Evolutionary conservation across 2,113 vertebrate genomes (phyloP), one percentile per base, ranked within the genome.

Genomic region (Hoplias malabaricus): DNA sequence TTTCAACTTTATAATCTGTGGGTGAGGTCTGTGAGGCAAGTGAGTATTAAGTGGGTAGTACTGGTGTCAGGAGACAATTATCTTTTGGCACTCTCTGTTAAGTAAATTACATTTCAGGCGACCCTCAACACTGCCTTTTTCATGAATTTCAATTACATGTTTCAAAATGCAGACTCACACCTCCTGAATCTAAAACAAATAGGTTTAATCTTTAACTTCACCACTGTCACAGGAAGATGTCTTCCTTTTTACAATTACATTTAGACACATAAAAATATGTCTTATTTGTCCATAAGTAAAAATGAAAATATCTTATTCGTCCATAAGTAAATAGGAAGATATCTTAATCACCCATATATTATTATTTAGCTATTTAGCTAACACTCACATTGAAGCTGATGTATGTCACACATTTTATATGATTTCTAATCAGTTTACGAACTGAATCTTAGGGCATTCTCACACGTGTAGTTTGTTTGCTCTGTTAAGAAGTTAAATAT

Each of bases 101-200:
- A 62, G 67, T 23, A 71, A 71, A 71, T 78, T 78, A 78, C 10
- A 71, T 62, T 70, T 29, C 54, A 70, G 67, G 23, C n/a, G 25
- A 70, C 54, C 31, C 56, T 38, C 71, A 56, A 63, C 68, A 63
- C 63, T 38, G 29, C 38, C 42, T 40, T 33, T 53, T 63, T 25
- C 42, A 70, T 70, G 67, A 69, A 70, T 77, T 69, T 77, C 40
- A 77, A 48, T 70, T 61, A 69, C 31, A 25, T 21, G 36, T 48
- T 21, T 70, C 29, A 77, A 40, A 69, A 69, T 61, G 40, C 38
- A 31, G 53, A 77, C n/a, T 69, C 66, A 54, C 46, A 36, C 48
- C 46, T 21, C 31, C 42, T 57, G 65, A 69, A 53, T 48, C 46
- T 69, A 46, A 68, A 68, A 14, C 48, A 76, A 76, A 76, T 33